A percentile compares a stretch with the other conserved stretches of the same genome.
Evolutionary conservation across 2,888 invertebrate genomes (phyloP).

Genomic region (Philhelius pedissequus): DNA sequence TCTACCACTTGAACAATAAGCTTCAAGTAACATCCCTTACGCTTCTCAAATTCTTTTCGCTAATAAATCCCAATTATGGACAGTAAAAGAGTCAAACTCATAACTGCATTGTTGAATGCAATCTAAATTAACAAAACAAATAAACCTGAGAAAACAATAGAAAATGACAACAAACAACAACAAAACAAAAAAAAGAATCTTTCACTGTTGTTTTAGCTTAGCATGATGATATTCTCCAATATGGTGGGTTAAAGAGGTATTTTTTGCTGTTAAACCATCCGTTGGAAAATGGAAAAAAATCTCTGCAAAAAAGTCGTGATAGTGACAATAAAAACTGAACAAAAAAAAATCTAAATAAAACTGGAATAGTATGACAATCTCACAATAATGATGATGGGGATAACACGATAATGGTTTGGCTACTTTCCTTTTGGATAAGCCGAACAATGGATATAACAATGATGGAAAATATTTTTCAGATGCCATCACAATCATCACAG

Average conservation of each 20-base stretch:
- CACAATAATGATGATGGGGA: conserved; percentile 37
- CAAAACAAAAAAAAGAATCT: neutral
- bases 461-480: conserved; percentile 18
- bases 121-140: conserved; percentile 2
- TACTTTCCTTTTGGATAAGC: conserved; percentile 40
- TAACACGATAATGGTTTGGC: conserved; percentile 60
- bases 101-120: neutral
- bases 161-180: neutral
- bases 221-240: neutral
- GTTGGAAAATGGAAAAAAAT: neutral
- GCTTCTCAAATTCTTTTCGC: conserved; percentile 1
- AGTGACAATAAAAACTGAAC: conserved; percentile 15
- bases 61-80: conserved; percentile 25
- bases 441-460: conserved; percentile 51
- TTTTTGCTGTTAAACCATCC: neutral
- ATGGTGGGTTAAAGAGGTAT: neutral
- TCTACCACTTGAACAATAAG: neutral
- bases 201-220: neutral
- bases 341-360: neutral
- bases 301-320: conserved; percentile 2
- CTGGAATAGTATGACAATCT: conserved; percentile 43
- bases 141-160: conserved; percentile 11
- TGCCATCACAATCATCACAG: conserved; percentile 19
- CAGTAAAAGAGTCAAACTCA: conserved; percentile 32
- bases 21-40: neutral